Evolutionary conservation across 2,888 invertebrate genomes (phyloP), one percentile per base, ranked within the genome.

Genomic region (Dolichopus griseipennis): DNA sequence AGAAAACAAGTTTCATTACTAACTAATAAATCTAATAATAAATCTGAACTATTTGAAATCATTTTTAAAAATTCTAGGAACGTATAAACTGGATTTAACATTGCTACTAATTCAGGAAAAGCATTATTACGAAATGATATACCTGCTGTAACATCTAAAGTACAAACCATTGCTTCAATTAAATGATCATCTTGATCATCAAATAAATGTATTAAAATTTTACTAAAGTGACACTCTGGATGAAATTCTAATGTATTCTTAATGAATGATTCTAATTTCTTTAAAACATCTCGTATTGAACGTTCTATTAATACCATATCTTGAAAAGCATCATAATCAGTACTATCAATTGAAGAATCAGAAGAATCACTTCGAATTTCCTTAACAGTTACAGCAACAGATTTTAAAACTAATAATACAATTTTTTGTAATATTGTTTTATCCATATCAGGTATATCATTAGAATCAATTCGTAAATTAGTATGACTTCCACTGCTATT

Each of bases 1-100:
- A 95, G 82, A 77, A 95, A 95, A 79, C 93, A 94, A 2, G 95
- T 95, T 80, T 95, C 94, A 75, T 93, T 94, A 77, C 92, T 93
- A 20, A 94, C 92, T 72, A 95, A 85, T 76, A 93, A 88, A 80
- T 95, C 94, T 20, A 95, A 81, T 64, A 95, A 80, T 1, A 93
- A 88, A 77, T 90, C 90, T 8, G 90, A 88, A 77, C 92, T 92
- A 75, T 91, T 88, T 64, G 91, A 89, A 15, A 93, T 92, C 68
- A 92, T 89, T 75, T 90, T 88, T 37, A 94, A 83, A 78, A 95
- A 94, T 78, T 93, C 91, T 70, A 93, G 87, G 75, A 94, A 93
- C n/a, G 93, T 92, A 67, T 89, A 86, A 68, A 91, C 89, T 0
- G 94, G 94, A 82, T 92, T 93, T 66, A 95, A 82, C 87, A 92